Evolutionary conservation across 2,888 invertebrate genomes (phyloP).

Genomic region (Tinea pellionella): DNA sequence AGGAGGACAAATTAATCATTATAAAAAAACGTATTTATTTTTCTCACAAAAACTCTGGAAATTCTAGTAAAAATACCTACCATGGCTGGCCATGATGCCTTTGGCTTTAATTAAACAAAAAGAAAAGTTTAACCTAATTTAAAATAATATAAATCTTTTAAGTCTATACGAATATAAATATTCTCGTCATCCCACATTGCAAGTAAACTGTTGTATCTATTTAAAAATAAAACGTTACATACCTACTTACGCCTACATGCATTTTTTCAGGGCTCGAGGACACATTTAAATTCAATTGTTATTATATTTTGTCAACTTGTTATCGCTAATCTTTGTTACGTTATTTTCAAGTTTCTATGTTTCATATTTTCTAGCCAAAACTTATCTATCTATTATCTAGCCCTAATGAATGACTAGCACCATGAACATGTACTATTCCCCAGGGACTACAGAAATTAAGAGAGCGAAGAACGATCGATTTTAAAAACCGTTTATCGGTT

Average conservation of each 20-base stretch:
- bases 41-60: too few relatives aligned
- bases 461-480: neutral
- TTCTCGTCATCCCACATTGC: neutral
- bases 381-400: too few relatives aligned
- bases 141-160: too few relatives aligned
- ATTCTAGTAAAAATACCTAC: too few relatives aligned
- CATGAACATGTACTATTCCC: too few relatives aligned
- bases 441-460: neutral
- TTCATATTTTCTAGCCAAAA: neutral
- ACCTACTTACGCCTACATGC: neutral
- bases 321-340: neutral
- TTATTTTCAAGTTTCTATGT: neutral
- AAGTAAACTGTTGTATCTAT: neutral
- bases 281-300: neutral
- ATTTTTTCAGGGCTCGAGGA: neutral
- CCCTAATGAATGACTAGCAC: too few relatives aligned
- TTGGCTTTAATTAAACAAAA: too few relatives aligned
- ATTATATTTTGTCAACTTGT: neutral
- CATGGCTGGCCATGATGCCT: too few relatives aligned
- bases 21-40: too few relatives aligned
- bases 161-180: too few relatives aligned
- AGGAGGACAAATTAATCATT: too few relatives aligned
- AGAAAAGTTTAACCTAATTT: too few relatives aligned
- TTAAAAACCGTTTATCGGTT: neutral
- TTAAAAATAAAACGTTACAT: constrained; percentile 4